Evolutionary conservation across 2,797 vertebrate species (phyloP).

Genomic region (Eutrigla gurnardus): DNA sequence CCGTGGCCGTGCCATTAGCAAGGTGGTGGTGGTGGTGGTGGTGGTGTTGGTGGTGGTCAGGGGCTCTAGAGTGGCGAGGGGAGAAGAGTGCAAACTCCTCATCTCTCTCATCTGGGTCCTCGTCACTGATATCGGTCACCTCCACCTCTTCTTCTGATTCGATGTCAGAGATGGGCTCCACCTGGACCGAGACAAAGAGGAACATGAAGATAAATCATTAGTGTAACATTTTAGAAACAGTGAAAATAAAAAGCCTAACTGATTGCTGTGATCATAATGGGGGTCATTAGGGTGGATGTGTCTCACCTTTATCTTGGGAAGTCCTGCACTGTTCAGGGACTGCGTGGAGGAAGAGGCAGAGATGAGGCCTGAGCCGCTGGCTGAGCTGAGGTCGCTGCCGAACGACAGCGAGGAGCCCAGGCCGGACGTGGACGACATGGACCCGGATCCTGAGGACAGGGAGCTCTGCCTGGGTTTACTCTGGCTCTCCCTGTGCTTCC

Average conservation of each 20-base stretch:
- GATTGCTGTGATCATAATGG: background rate
- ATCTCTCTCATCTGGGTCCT: conserved; percentile 87
- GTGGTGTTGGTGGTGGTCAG: conserved; percentile 71
- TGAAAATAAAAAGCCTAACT: too few species aligned
- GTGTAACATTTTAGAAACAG: background rate
- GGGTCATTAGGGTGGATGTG: conserved; percentile 8
- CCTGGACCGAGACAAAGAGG: conserved; percentile 69
- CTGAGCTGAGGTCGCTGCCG: conserved; percentile 81
- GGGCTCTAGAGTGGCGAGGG: conserved; percentile 61
- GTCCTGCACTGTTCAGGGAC: conserved; percentile 85
- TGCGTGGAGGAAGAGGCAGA: conserved; percentile 82
- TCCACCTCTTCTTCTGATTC: conserved; percentile 91
- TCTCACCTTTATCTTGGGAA: conserved; percentile 89
- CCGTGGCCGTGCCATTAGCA: conserved; percentile 69
- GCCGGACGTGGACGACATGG: conserved; percentile 82
- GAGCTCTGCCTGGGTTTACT: conserved; percentile 78
- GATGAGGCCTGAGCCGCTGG: conserved; percentile 79
- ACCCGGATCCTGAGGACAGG: conserved; percentile 80
- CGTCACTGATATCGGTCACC: conserved; percentile 94
- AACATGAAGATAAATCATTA: background rate
- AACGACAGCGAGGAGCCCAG: conserved; percentile 82
- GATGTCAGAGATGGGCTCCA: conserved; percentile 93
- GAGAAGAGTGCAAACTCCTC: conserved; percentile 83
- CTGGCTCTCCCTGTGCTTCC: conserved; percentile 84
- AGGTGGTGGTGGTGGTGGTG: conserved; percentile 62